Evolutionary conservation across 2,113 vertebrate species (phyloP).

Genomic region (Typhlomys cinereus): DNA sequence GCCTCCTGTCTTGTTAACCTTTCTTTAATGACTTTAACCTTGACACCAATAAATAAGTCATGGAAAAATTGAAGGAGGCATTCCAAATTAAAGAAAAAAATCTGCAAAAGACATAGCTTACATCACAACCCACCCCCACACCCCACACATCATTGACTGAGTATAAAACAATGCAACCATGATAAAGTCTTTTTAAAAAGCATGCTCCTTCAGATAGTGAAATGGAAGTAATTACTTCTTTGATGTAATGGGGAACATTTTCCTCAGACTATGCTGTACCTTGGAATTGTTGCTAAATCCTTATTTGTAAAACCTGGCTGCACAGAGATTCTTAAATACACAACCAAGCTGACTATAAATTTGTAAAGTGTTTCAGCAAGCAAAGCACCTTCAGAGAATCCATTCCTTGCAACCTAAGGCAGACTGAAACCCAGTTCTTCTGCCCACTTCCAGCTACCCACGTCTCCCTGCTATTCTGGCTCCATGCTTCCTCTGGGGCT

Average conservation of each 20-base stretch:
- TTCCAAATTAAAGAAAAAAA: background rate
- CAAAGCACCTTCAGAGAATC: background rate
- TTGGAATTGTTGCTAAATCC: background rate
- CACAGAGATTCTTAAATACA: background rate
- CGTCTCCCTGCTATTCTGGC: no score
- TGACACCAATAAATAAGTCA: background rate
- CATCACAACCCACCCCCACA: no score
- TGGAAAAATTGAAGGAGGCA: background rate
- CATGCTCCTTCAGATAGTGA: background rate
- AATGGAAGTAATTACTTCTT: background rate
- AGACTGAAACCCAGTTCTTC: background rate
- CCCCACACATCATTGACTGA: background rate
- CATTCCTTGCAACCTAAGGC: background rate
- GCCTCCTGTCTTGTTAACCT: fast-evolving
- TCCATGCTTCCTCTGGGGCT: background rate
- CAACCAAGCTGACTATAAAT: background rate
- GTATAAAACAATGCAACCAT: no score
- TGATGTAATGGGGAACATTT: background rate
- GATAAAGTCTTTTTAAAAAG: background rate
- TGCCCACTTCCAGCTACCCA: fast-evolving
- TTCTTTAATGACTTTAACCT: background rate
- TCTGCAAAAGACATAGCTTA: background rate
- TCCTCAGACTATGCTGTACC: background rate
- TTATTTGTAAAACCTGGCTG: background rate
- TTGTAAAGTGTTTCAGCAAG: background rate